Base-by-base conservation (phyloP, 2,888 invertebrate genomes). In the Crocallis elinguaria region DNA sequence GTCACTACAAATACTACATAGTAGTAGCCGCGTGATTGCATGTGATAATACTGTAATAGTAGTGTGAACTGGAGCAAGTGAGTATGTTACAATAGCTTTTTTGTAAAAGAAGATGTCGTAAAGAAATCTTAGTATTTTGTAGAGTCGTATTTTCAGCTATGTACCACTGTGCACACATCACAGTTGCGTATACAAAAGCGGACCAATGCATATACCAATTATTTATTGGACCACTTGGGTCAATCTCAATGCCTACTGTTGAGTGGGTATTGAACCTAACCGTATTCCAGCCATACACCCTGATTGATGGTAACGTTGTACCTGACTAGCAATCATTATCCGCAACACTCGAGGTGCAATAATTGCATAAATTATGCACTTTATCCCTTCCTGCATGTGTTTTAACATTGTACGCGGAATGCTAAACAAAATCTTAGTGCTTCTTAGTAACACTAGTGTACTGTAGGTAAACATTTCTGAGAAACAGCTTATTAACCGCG, bases 391-490 rank as follows among this genome's bases (percentile, higher is more conserved):
- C 53, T 52, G 46, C 23, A 16, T 29, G 38, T n/a, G 25, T 3
- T 11, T 12, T 11, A 12, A 52, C 52, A 52, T 46, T 46, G 48
- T 48, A 42, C n/a, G 11, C 9, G 13, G 52, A 42, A 52, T 52
- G 12, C 4, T 36, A 41, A 52, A 52, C 14, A 37, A 36, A 16
- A 23, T 1, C 14, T 11, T 2, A 13, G 13, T 44, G 21, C 0
- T 14, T 11, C 11, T 42, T 21, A 19, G 30, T 32, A 19, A 12
- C 12, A 27, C 3, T 16, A 23, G 29, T 35, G 12, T 23, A 23
- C n/a, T 11, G 36, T 41, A 23, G 11, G 21, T 53, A 53, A 53
- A 48, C 37, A 49, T 49, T 53, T 39, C 53, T 53, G 25, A 23
- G 48, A 53, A 53, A 16, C 8, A 25, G 50, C 32, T 17, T 11